These are phyloP conservation scores for Colletes collaris DNA, from an alignment of 2,888 invertebrate species.

Conservation along the genomic window DNA sequence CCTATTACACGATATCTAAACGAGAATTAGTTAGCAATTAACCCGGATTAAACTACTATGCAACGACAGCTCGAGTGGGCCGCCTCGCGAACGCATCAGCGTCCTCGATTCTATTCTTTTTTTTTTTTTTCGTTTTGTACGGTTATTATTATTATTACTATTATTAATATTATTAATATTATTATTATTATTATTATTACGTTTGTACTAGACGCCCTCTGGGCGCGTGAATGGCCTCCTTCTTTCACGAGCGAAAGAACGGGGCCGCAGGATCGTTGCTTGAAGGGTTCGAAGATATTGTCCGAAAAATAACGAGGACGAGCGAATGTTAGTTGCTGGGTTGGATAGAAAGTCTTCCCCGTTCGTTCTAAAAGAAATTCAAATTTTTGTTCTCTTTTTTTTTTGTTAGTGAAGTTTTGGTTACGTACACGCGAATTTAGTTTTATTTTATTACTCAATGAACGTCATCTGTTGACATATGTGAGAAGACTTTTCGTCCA, in stretches of 20 bases:
- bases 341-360: too few species aligned
- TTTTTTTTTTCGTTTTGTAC: conserved; percentile 13
- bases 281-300: not conserved
- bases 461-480: too few species aligned
- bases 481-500: too few species aligned
- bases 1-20: conserved; percentile 75
- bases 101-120: conserved; percentile 30
- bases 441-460: too few species aligned
- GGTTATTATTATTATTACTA: conserved; percentile 16
- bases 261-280: conserved; percentile 2
- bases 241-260: conserved; percentile 4
- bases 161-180: conserved; percentile 1
- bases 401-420: too few species aligned
- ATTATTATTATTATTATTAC: conserved; percentile 16
- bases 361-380: too few species aligned
- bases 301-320: conserved; percentile 28
- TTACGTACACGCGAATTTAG: too few species aligned
- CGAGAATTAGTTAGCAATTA: conserved; percentile 73
- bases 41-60: conserved; percentile 59
- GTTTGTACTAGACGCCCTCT: conserved; percentile 15
- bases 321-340: not conserved
- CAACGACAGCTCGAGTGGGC: conserved; percentile 47
- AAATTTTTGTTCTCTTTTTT: too few species aligned
- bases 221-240: not conserved
- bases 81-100: conserved; percentile 38